Conservation (phyloP, 2,888 invertebrate genomes). For the Dolichomitus sp. region DNA sequence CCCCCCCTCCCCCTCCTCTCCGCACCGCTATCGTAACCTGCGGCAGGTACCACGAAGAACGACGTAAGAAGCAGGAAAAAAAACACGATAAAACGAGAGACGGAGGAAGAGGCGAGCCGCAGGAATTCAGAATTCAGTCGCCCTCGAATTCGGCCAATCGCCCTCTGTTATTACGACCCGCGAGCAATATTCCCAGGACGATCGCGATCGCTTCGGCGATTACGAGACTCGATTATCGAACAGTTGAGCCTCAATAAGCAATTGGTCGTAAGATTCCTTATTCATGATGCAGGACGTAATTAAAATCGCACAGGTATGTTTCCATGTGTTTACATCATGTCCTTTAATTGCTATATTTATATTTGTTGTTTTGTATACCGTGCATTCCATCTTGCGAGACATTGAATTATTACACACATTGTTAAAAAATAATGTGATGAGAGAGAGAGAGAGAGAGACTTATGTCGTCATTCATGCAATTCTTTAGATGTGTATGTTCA, state of each 20-base stretch:
- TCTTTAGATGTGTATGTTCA: conserved; percentile 10
- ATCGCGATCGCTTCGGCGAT: conserved; percentile 23
- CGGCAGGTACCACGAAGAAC: conserved; percentile 49
- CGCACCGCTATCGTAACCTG: conserved; percentile 46
- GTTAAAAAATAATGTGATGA: conserved; percentile 16
- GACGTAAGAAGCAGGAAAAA: conserved; percentile 50
- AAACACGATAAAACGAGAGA: conserved; percentile 21
- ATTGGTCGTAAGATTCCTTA: conserved; percentile 4
- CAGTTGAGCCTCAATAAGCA: not conserved
- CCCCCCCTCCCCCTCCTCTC: not conserved
- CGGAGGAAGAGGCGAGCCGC: conserved; percentile 4
- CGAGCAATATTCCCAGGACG: not conserved
- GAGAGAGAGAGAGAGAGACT: conserved; percentile 3
- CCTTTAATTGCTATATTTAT: conserved; percentile 9
- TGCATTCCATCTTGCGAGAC: conserved; percentile 2
- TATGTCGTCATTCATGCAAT: conserved; percentile 20
- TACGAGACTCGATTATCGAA: conserved; percentile 32
- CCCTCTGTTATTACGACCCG: conserved; percentile 50
- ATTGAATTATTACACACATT: not conserved
- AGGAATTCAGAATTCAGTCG: conserved; percentile 55
- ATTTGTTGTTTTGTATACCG: not conserved
- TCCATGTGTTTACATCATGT: not conserved
- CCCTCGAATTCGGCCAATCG: conserved; percentile 49
- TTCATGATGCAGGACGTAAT: conserved; percentile 8
- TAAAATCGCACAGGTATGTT: not conserved